Base-by-base conservation (phyloP, 2,888 invertebrate species). In the Rhogogaster chlorosoma region DNA sequence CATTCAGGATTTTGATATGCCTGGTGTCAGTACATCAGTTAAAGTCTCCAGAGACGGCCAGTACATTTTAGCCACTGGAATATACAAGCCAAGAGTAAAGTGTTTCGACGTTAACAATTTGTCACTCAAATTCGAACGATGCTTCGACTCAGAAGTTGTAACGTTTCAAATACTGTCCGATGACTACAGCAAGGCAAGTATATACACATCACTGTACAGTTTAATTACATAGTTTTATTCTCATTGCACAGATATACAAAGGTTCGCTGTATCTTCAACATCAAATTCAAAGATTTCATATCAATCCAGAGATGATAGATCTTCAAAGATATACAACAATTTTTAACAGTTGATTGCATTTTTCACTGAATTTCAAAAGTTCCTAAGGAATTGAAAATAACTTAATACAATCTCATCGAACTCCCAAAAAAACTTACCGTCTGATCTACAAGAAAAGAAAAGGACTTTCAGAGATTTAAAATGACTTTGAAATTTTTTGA, bases 1-100 rank as follows among this genome's bases (percentile, higher is more conserved):
- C 67, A 98, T 99, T 88, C 99, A 99, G 94, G 99, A 99, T 92
- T 99, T 99, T 95, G 98, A 99, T 89, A 99, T 99, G 99, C 99
- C 99, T 38, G 98, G 97, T 78, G 95, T 99, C 0, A 98, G 99
- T 91, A 97, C 97, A 26, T 96, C 96, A 83, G 95, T 99, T 36
- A 95, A 96, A 90, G 95, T 98, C 87, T 98, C 99, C 10, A 96
- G 95, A 89, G 99, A 99, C 95, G 97, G 98, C 26, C 97, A 99
- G 88, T 99, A 97, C 92, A 96, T 99, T 86, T 94, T 99, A 92
- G 97, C 98, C 1, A 97, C 99, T 53, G 99, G 99, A 77, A 97
- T 97, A 87, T 99, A 99, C 93, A 99, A 99, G 92, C 99, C 99
- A 0, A 95, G 99, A 90, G 95, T 99, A 0, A 97, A 98, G 93